Conservation (phyloP, 2,888 invertebrate species). For the Tridacna gigas region DNA sequence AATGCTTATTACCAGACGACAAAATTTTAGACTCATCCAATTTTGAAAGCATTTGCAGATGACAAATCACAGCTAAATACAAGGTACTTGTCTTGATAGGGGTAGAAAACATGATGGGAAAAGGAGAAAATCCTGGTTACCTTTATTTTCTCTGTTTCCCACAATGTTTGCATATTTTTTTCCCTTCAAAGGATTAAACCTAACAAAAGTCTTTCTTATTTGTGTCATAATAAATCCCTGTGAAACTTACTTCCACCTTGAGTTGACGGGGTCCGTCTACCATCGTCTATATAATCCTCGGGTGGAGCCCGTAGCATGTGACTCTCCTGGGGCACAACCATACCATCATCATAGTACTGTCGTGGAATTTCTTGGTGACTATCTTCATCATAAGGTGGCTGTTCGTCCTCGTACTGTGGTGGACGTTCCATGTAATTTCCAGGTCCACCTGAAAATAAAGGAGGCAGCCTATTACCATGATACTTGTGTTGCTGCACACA, state of each 20-base stretch:
- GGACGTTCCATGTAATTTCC: conserved; percentile 51
- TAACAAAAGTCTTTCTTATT: background rate
- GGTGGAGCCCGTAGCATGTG: conserved; percentile 62
- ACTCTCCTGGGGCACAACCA: conserved; percentile 61
- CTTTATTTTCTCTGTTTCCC: too few relatives aligned
- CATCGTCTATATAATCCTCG: conserved; percentile 70
- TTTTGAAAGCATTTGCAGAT: too few relatives aligned
- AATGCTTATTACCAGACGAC: too few relatives aligned
- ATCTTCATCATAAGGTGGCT: conserved; percentile 53
- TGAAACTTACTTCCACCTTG: conserved; percentile 61
- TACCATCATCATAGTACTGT: conserved; percentile 69
- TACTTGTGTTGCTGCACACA: too few relatives aligned
- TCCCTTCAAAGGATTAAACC: too few relatives aligned
- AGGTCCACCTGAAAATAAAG: background rate
- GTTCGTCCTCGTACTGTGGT: conserved; percentile 62
- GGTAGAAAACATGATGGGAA: too few relatives aligned
- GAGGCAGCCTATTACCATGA: too few relatives aligned
- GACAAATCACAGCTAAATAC: too few relatives aligned
- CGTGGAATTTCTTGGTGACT: conserved; percentile 50
- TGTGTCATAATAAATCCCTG: background rate
- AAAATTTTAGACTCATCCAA: too few relatives aligned
- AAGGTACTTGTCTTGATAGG: too few relatives aligned
- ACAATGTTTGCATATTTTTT: too few relatives aligned
- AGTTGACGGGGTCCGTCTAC: conserved; percentile 70
- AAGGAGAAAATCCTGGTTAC: too few relatives aligned